These are phyloP conservation scores for Drosophila kanekoi DNA, from an alignment of 2,888 invertebrate genomes.

Conservation along the genomic window DNA sequence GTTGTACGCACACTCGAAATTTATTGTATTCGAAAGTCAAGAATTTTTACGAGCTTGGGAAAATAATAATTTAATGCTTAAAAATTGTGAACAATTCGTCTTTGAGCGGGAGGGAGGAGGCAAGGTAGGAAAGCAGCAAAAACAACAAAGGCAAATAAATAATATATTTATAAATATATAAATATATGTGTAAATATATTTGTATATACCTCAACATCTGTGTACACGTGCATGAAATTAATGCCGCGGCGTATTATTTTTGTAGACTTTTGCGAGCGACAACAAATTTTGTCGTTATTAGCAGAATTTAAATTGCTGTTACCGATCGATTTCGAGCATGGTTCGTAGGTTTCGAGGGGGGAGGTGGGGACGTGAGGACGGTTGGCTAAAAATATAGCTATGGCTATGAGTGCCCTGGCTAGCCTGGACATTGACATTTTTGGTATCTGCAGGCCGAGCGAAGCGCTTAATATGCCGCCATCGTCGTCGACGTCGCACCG, in stretches of 20 bases:
- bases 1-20: conserved; percentile 52
- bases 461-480: conserved; percentile 74
- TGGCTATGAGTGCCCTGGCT: conserved; percentile 21
- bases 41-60: conserved; percentile 81
- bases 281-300: conserved; percentile 73
- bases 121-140: not conserved
- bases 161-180: conserved; percentile 13
- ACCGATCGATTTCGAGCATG: conserved; percentile 69
- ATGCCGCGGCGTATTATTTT: conserved; percentile 53
- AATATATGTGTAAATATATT: conserved; percentile 1
- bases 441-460: conserved; percentile 67
- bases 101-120: not conserved
- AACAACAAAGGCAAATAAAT: conserved; percentile 8
- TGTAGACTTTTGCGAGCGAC: conserved; percentile 55
- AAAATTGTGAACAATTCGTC: conserved; percentile 48
- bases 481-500: conserved; percentile 42
- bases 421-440: conserved; percentile 75
- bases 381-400: conserved; percentile 37
- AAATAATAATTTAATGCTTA: conserved; percentile 79
- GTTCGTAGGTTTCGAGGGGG: not conserved
- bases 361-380: conserved; percentile 4
- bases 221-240: conserved; percentile 75
- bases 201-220: conserved; percentile 5
- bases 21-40: conserved; percentile 73
- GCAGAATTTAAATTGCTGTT: conserved; percentile 79